Evolutionary conservation across 2,888 invertebrate genomes (phyloP), one percentile per base, ranked within the genome.

Genomic region (Apotomis betuletana): DNA sequence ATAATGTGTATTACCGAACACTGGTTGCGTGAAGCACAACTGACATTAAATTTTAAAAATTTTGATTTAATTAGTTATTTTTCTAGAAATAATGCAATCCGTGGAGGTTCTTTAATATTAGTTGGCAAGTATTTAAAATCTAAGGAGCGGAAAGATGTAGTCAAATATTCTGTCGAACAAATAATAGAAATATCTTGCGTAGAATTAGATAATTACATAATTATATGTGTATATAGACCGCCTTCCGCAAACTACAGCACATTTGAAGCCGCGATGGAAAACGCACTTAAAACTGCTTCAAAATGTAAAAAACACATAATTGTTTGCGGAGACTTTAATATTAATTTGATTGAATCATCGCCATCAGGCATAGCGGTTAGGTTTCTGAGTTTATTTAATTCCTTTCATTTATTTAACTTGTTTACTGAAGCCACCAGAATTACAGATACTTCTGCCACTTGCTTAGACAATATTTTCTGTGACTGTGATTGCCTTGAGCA

Each of bases 171-270:
- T n/a, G 6, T 57, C 4, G 36, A 57, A 27, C 13, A 54, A 54
- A 8, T 54, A 15, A 54, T 54, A 27, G 27, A 54, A 9, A 8
- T 54, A 13, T 54, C 15, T 54, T 54, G 52, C 6, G 52, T 54
- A 6, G 52, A 54, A 13, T 13, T 54, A 15, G 8, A 54, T 41
- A 15, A 54, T 8, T 54, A 54, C 8, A 4, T 54, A 8, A 15
- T 54, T 15, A 54, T 54, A 54, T 54, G 54, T 15, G 54, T 54
- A 15, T 54, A 15, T 54, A 54, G 54, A 54, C 27, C 54, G 54
- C 54, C 54, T 15, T 54, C 8, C 15, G 15, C 54, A 15, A 54
- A 54, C 15, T 54, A 54, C 54, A 3, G 13, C 8, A 54, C 13
- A 15, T 54, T 54, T 54, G 54, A 54, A 54, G 13, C 54, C 0